Evolutionary conservation across 2,888 invertebrate genomes (phyloP), one percentile per base, ranked within the genome.

Genomic region (Ectobius pallidus): DNA sequence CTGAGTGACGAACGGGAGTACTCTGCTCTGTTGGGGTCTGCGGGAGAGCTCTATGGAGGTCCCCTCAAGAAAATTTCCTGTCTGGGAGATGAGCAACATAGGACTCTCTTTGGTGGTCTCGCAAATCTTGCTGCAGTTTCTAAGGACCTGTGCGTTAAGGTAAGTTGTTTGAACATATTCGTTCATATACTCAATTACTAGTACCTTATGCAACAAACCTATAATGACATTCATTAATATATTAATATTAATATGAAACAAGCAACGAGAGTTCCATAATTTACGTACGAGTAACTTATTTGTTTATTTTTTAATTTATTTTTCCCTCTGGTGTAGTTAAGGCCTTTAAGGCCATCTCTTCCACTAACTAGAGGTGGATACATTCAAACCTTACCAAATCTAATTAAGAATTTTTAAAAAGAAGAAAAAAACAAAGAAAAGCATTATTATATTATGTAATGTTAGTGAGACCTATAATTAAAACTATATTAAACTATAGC

Each of bases 41-140:
- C 88, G 65, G 85, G 87, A 77, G 90, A 90, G 80, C 82, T 90
- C 72, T 90, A 89, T 80, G 89, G 88, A 22, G 87, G 87, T 78
- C 89, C 90, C 1, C 82, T 90, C 71, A 74, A 85, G 49, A 78
- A 79, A 71, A 76, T 81, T 32, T 77, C 78, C 7, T 78, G 79
- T 20, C 77, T 88, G 76, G 84, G 84, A 20, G 85, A 85, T 74
- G 85, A 85, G 76, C 87, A 88, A 77, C 87, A 87, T 76, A 85
- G 86, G 77, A 79, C 86, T 74, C 81, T 88, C 3, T 88, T 87
- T 78, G 86, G 86, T 77, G 86, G 85, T 76, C 79, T 87, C 42
- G 85, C 85, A 76, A 85, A 84, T 3, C 83, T 87, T 4, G 86
- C 86, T 0, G 85, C 85, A 79, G 85, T 84, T 9, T 86, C 86